These are phyloP conservation scores for Tetrao urogallus DNA, from an alignment of 2,113 vertebrate genomes.

Conservation along the genomic window DNA sequence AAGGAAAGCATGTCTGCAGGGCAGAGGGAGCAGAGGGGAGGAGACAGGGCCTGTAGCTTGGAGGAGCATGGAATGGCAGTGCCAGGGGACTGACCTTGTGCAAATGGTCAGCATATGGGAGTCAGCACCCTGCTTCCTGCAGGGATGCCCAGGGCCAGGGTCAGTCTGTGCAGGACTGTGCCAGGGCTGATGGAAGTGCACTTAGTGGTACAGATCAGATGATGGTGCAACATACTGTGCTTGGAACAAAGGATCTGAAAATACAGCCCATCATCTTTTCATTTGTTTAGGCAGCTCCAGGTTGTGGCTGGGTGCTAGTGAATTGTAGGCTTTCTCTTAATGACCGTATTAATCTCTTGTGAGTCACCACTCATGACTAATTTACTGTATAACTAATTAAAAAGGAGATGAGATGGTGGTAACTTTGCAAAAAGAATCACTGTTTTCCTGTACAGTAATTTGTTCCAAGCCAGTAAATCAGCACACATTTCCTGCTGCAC, in stretches of 20 bases:
- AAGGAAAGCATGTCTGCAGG: not conserved
- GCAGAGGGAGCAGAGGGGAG: not conserved
- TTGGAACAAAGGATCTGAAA: not conserved
- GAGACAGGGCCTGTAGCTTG: not conserved
- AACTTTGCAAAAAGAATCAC: not conserved
- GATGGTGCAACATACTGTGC: not conserved
- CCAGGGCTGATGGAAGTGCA: not conserved
- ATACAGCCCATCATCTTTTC: not conserved
- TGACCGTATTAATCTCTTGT: not conserved
- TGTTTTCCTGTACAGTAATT: not conserved
- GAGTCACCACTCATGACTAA: not conserved
- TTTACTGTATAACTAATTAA: not conserved
- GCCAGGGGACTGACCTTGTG: not conserved
- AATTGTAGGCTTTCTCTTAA: not conserved
- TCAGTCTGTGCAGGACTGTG: not conserved
- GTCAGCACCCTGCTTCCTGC: not conserved
- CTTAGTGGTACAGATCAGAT: accelerated
- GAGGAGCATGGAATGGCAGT: not conserved
- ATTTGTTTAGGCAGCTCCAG: not conserved
- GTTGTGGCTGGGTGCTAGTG: not conserved
- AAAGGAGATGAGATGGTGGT: not conserved
- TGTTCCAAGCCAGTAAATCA: not conserved
- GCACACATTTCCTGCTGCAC: accelerated
- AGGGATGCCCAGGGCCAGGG: not conserved
- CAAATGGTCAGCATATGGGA: not conserved